Percentiles rank a stretch among this genome's conserved stretches.
phyloP scores from a whole-genome alignment of 2,888 invertebrate genomes.

The Sarcophaga subvicina region DNA sequence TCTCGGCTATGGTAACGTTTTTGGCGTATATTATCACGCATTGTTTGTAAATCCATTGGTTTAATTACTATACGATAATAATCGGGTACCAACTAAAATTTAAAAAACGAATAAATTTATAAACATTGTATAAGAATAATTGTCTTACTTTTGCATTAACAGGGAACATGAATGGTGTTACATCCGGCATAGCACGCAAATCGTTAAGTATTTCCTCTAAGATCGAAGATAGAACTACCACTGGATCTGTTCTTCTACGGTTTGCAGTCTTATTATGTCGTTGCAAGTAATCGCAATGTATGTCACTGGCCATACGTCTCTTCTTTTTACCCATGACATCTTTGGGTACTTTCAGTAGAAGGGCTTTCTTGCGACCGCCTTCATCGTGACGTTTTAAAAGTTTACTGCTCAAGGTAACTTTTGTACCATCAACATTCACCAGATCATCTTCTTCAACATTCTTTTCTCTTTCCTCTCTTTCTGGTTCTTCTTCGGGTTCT shows the following conservation, averaged over 20 bases:
- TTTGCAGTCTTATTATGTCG: conserved; percentile 92
- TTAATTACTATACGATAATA: conserved; percentile 95
- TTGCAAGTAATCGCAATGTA: conserved; percentile 95
- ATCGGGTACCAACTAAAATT: conserved; percentile 90
- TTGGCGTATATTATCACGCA: conserved; percentile 93
- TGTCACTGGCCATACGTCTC: conserved; percentile 85
- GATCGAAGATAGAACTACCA: conserved; percentile 95
- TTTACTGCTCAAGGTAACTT: conserved; percentile 94
- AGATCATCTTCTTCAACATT: conserved; percentile 91
- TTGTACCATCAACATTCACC: conserved; percentile 97
- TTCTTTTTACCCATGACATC: conserved; percentile 87
- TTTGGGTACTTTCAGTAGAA: conserved; percentile 90
- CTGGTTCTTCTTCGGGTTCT: conserved; percentile 88
- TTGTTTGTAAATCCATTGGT: conserved; percentile 98
- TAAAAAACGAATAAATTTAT: neutral
- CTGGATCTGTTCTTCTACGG: conserved; percentile 96
- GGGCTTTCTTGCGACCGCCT: conserved; percentile 88
- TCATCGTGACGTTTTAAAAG: conserved; percentile 94
- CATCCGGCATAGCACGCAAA: conserved; percentile 95
- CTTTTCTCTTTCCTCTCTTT: conserved; percentile 84
- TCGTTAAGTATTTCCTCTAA: conserved; percentile 96
- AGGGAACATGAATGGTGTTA: conserved; percentile 95
- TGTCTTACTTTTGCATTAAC: conserved; percentile 92
- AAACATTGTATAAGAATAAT: neutral
- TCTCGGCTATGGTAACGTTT: conserved; percentile 97